Evolutionary conservation across 2,888 invertebrate species (phyloP).

Genomic region (Xestia rhomboidea): DNA sequence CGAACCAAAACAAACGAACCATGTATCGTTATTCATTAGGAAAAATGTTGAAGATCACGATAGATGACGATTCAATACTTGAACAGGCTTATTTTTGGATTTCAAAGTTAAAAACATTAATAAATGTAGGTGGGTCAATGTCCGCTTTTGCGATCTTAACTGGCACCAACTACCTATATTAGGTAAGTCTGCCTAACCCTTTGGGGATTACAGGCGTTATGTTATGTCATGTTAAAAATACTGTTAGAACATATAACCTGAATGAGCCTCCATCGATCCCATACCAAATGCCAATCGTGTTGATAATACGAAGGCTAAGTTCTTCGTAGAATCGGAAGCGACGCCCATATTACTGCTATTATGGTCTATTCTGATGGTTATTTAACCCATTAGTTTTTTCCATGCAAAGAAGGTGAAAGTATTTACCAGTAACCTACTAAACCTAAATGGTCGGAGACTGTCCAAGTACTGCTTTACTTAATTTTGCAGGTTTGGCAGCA

Average conservation of each 20-base stretch:
- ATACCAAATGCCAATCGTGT: constrained; percentile 32
- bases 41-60: too few species aligned
- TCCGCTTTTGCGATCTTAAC: too few species aligned
- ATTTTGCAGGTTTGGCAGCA: neutral
- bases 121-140: too few species aligned
- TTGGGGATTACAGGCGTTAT: too few species aligned
- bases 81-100: too few species aligned
- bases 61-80: too few species aligned
- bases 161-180: too few species aligned
- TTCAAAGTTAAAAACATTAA: too few species aligned
- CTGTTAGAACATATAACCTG: neutral
- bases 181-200: too few species aligned
- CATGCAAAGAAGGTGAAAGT: constrained; percentile 4
- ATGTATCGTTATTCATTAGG: too few species aligned
- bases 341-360: constrained; percentile 20
- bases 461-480: neutral
- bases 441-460: neutral
- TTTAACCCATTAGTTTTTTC: neutral
- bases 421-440: constrained; percentile 4
- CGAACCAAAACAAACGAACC: too few species aligned
- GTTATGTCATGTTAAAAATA: neutral
- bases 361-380: constrained; percentile 1
- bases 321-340: constrained; percentile 40
- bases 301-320: constrained; percentile 18
- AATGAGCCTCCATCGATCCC: constrained; percentile 19